Base-by-base conservation (phyloP, 2,113 vertebrate genomes). In the Upupa epops region DNA sequence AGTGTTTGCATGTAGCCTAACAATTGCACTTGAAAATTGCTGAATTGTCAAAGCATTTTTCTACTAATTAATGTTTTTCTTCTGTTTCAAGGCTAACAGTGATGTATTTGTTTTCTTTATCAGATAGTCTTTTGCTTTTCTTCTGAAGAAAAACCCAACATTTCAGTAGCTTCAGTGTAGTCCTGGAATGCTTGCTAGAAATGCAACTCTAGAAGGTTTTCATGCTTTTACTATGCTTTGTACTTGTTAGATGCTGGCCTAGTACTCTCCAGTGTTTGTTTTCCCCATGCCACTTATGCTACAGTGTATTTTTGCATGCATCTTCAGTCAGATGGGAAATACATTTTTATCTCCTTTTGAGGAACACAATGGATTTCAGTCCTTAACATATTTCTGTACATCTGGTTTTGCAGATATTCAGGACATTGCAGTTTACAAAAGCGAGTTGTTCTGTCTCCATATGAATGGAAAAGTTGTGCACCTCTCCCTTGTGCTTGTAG, bases 391-490 rank as follows among this genome's bases (percentile, higher is more conserved):
- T 34, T 84, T 73, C 13, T 86, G 5, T 92, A 60, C 26, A 20
- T 89, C 49, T 96, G 48, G 3, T 76, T 89, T 92, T 91, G 17
- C 93, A 99, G 99, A 98, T 95, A 96, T 99, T 95, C 97, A 98
- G 65, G 98, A 99, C 70, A 87, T 99, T 19, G 98, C 98, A 11
- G 97, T 99, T 64, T 98, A 96, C 92, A 99, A 98, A 94, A 99
- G 90, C 22, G 99, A 99, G 88, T 96, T 99, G 56, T 99, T 99
- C 97, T 99, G 99, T 94, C 98, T 99, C 56, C 98, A 98, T 42
- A 96, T 95, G 6, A 98, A 96, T 29, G 99, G 99, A 15, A 98
- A 93, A 66, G 96, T 99, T 69, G 98, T 98, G 13, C 99, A 98
- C 94, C 96, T 99, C n/a, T 99, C 97, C 31, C 87, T 99, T 77